A percentile compares a stretch with the other conserved stretches of the same genome.
These are phyloP conservation scores for Drosophila ironensis DNA, from an alignment of 1,140 invertebrate genomes.

Conservation along the genomic window DNA sequence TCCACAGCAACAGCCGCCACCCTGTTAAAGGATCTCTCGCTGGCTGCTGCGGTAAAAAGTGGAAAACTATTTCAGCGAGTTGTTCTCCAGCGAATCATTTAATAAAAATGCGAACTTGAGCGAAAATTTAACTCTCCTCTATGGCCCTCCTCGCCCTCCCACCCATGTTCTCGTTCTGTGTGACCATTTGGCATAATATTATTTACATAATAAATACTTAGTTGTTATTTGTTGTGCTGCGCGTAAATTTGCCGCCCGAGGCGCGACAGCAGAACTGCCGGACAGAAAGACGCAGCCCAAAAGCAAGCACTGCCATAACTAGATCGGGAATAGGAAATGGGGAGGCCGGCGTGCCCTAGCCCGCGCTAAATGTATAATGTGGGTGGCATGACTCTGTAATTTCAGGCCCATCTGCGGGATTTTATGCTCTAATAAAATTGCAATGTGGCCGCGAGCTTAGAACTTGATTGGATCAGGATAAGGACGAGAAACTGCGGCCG, in stretches of 20 bases:
- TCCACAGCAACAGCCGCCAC: constrained; percentile 42
- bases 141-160: background rate
- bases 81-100: constrained; percentile 31
- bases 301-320: constrained; percentile 8
- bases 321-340: background rate
- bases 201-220: constrained; percentile 77
- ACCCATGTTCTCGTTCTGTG: constrained; percentile 13
- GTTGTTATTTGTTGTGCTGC: constrained; percentile 68
- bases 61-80: constrained; percentile 51
- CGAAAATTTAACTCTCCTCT: constrained; percentile 14
- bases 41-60: constrained; percentile 25
- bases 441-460: constrained; percentile 49
- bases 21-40: constrained; percentile 4
- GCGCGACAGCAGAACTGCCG: constrained; percentile 31
- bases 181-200: constrained; percentile 62
- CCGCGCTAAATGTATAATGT: constrained; percentile 26
- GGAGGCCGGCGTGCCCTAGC: background rate
- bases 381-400: constrained; percentile 29
- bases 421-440: constrained; percentile 51
- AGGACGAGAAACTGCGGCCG: constrained; percentile 10
- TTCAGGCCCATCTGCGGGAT: constrained; percentile 55
- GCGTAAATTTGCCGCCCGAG: constrained; percentile 56
- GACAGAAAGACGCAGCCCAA: constrained; percentile 8
- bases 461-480: constrained; percentile 57
- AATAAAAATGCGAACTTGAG: constrained; percentile 49